phyloP scores from a whole-genome alignment of 2,113 vertebrate species.

The Cromileptes altivelis region DNA sequence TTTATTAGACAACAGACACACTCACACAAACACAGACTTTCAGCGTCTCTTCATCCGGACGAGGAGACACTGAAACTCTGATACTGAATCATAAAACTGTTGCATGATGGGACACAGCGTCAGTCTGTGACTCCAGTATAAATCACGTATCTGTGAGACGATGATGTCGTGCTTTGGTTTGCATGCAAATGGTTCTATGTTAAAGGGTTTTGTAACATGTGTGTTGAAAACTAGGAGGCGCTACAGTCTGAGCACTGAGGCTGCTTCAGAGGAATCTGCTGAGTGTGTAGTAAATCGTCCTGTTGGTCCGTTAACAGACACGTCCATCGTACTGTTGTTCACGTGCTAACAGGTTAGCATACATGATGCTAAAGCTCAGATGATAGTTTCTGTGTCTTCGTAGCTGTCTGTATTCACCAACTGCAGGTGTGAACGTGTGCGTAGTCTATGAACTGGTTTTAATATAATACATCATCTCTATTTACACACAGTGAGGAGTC shows the following conservation, averaged over 20 bases:
- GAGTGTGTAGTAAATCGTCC: background rate
- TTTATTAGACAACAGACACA: background rate
- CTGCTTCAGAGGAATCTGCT: conserved; percentile 23
- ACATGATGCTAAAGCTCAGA: background rate
- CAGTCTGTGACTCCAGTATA: background rate
- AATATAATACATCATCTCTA: too few species aligned
- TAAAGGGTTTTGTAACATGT: conserved; percentile 20
- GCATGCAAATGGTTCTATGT: conserved; percentile 69
- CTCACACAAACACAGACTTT: background rate
- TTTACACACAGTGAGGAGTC: too few species aligned
- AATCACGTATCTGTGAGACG: conserved; percentile 5
- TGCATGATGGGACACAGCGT: conserved; percentile 40
- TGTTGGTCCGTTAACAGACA: background rate
- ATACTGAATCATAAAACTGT: background rate
- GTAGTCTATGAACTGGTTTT: too few species aligned
- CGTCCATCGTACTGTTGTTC: too few species aligned
- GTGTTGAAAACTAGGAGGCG: conserved; percentile 22
- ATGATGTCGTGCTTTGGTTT: conserved; percentile 55
- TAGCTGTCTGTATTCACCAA: too few species aligned
- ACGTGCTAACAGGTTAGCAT: conserved; percentile 21
- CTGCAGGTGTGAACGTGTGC: too few species aligned
- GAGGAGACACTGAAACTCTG: background rate
- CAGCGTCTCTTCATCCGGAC: background rate
- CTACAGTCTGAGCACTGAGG: conserved; percentile 9
- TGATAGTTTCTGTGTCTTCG: background rate